Base-by-base conservation (phyloP, 2,888 invertebrate species). In the Teleiodes luculella region DNA sequence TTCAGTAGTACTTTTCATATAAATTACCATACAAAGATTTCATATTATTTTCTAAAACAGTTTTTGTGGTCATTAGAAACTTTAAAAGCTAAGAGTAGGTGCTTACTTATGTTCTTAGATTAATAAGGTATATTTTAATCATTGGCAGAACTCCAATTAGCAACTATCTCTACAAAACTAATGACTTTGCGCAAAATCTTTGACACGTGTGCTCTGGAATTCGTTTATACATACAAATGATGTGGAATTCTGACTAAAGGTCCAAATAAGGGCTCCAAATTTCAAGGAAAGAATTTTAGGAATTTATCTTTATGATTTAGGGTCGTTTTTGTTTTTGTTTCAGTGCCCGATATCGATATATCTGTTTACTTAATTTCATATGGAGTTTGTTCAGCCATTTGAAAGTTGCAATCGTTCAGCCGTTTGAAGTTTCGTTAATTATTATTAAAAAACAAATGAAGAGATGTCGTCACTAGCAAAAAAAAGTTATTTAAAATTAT, bases 231-330 rank as follows among this genome's bases (percentile, higher is more conserved):
- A 56, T 65, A 73, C 74, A 79, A 81, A 82, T 81, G 80, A 82
- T 73, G 67, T 64, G 82, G 80, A 69, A 82, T 82, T 70, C 65
- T 69, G 70, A 67, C 63, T 63, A 67, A 59, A 57, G 63, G 64
- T 72, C 72, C 68, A 78, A 83, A 80, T 81, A 83, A 68, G 72
- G 67, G 47, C 14, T 52, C 24, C 46, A 57, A 63, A 63, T 39
- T 52, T 54, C 53, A 64, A 59, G 56, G 52, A 47, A 73, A 68
- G 56, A 56, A 79, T 75, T 54, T 58, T 0, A 47, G 64, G 80
- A 72, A 84, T 83, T 33, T 59, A n/a, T 30, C 56, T 58, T 63
- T 72, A 80, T 83, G 84, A 86, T 85, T 83, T 81, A 83, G 60
- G 58, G 55, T 49, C 60, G 56, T 55, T 54, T 55, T 59, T 64